Conservation (phyloP, 2,888 invertebrate genomes). For the Mythimna loreyi region DNA sequence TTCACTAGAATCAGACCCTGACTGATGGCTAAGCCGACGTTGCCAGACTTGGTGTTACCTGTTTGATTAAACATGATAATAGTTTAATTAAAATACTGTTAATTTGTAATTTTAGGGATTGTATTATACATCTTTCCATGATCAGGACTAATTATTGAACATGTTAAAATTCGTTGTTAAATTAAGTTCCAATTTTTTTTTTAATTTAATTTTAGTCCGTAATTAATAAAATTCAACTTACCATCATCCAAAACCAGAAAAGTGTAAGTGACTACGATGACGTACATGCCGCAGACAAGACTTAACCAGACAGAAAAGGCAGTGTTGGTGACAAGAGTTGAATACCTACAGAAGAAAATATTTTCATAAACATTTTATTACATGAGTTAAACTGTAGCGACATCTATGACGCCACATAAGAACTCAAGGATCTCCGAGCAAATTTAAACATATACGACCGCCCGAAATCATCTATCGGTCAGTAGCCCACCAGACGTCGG, state of each 20-base stretch:
- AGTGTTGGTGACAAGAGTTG: constrained; percentile 91
- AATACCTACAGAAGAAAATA: constrained; percentile 81
- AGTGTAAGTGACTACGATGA: constrained; percentile 91
- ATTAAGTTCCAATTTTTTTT: too few species aligned
- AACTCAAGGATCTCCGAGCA: too few species aligned
- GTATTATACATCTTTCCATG: neutral
- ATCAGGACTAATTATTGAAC: neutral
- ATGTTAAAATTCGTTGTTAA: too few species aligned
- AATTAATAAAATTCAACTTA: constrained; percentile 69
- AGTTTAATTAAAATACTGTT: neutral
- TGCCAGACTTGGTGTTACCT: constrained; percentile 91
- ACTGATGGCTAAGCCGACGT: constrained; percentile 94
- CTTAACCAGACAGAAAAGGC: constrained; percentile 93
- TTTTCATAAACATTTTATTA: neutral
- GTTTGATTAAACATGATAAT: neutral
- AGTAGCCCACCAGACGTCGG: too few species aligned
- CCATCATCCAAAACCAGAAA: constrained; percentile 91
- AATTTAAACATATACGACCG: too few species aligned
- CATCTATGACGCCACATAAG: too few species aligned
- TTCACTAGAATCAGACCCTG: constrained; percentile 94
- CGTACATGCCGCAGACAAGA: constrained; percentile 91
- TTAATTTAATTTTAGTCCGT: too few species aligned
- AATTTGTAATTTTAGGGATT: neutral
- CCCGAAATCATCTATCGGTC: too few species aligned
- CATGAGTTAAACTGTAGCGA: too few species aligned